Conservation (phyloP, 2,113 vertebrate species). For the Charadrius vociferus region DNA sequence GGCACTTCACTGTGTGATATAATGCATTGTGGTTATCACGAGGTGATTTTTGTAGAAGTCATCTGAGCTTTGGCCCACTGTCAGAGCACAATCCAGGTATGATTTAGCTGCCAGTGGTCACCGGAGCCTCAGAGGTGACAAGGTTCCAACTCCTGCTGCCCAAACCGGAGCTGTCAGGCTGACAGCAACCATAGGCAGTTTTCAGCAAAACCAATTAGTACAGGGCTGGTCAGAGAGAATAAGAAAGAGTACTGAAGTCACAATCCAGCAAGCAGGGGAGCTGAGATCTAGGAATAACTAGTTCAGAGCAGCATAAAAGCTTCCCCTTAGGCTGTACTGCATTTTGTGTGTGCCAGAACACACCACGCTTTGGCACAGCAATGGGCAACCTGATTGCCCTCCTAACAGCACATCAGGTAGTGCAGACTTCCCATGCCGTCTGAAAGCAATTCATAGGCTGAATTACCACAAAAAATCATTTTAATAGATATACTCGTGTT, state of each 20-base stretch:
- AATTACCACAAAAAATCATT: background rate
- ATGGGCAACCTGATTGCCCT: background rate
- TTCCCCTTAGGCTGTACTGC: background rate
- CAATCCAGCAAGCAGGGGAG: background rate
- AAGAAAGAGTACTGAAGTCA: background rate
- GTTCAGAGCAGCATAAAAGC: background rate
- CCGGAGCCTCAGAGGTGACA: background rate
- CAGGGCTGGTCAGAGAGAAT: background rate
- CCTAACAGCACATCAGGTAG: background rate
- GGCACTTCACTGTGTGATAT: background rate
- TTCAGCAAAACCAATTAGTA: background rate
- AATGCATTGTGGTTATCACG: background rate
- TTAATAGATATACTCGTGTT: background rate
- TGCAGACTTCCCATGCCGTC: background rate
- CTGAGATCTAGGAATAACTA: background rate
- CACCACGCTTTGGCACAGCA: rapidly evolving
- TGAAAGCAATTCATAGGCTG: background rate
- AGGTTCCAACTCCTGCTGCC: background rate
- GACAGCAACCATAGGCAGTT: background rate
- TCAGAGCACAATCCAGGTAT: background rate
- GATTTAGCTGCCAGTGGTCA: background rate
- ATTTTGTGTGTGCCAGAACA: background rate
- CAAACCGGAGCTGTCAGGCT: background rate
- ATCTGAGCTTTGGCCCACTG: background rate
- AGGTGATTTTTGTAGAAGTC: background rate